Evolutionary conservation across 2,113 vertebrate species (phyloP).

Genomic region (Caloenas nicobarica): DNA sequence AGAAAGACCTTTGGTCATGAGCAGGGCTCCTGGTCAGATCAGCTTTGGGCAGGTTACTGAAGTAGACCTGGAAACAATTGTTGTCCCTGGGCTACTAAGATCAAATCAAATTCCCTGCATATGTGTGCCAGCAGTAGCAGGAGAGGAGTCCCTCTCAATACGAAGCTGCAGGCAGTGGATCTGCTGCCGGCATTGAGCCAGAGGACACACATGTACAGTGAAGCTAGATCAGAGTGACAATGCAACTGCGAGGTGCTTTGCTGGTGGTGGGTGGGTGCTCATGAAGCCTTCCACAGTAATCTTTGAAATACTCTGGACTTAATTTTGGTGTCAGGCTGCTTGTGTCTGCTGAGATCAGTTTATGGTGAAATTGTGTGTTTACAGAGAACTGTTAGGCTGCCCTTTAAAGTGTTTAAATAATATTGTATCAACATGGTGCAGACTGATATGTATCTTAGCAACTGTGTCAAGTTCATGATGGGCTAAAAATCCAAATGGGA

Average conservation of each 20-base stretch:
- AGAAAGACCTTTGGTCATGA: background rate
- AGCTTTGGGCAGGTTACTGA: background rate
- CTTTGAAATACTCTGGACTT: background rate
- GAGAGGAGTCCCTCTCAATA: accelerated
- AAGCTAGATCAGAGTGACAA: background rate
- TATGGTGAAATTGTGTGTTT: slow-evolving; percentile 5
- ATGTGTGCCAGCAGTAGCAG: accelerated
- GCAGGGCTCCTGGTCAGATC: background rate
- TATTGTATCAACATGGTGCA: slow-evolving; percentile 53
- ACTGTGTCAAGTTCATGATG: slow-evolving; percentile 54
- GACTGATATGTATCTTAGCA: slow-evolving; percentile 66
- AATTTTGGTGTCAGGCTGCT: background rate
- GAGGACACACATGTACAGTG: accelerated
- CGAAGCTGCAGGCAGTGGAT: background rate
- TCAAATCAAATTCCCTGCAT: background rate
- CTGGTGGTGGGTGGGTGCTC: background rate
- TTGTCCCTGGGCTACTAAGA: background rate
- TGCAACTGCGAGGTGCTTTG: background rate
- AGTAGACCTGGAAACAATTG: background rate
- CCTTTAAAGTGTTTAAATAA: slow-evolving; percentile 66
- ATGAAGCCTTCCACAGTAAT: background rate
- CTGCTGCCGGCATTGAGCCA: background rate
- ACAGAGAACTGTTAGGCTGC: slow-evolving; percentile 55
- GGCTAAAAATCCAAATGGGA: slow-evolving; percentile 51
- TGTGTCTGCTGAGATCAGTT: slow-evolving; percentile 19